Percentiles rank a stretch among this genome's conserved stretches.
Evolutionary conservation across 2,888 invertebrate genomes (phyloP).

Genomic region (Scaptomyza polygonia): DNA sequence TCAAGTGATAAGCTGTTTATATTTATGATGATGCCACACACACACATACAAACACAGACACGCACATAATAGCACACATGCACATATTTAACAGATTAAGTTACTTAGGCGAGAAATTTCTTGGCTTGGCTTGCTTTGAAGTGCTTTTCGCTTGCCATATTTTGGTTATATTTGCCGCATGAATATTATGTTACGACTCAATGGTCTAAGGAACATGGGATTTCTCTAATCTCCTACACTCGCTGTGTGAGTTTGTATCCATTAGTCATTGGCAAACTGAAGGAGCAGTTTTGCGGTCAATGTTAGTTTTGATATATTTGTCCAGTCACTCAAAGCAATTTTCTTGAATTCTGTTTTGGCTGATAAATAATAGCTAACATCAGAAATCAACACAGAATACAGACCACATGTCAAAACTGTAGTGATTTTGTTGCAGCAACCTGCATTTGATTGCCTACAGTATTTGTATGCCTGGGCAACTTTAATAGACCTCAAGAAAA

Average conservation of each 20-base stretch:
- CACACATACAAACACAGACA: no score
- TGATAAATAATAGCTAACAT: slow-evolving; percentile 54
- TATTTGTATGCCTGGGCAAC: slow-evolving; percentile 46
- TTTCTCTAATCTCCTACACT: neutral
- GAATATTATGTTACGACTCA: slow-evolving; percentile 74
- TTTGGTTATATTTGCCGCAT: slow-evolving; percentile 59
- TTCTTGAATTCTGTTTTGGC: neutral
- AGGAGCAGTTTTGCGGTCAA: slow-evolving; percentile 39
- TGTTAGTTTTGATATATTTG: slow-evolving; percentile 34
- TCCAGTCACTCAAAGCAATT: slow-evolving; percentile 10
- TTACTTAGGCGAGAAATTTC: slow-evolving; percentile 48
- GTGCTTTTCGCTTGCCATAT: slow-evolving; percentile 56
- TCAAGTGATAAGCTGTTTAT: slow-evolving; percentile 70
- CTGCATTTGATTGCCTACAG: slow-evolving; percentile 48
- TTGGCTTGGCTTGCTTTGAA: slow-evolving; percentile 47
- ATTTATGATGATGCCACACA: slow-evolving; percentile 57
- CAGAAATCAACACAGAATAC: slow-evolving; percentile 1
- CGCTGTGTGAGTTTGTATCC: slow-evolving; percentile 58
- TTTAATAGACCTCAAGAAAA: slow-evolving; percentile 32
- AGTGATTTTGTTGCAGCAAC: slow-evolving; percentile 22
- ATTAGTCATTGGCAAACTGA: slow-evolving; percentile 69
- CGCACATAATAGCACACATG: slow-evolving; percentile 15
- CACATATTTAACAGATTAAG: slow-evolving; percentile 51
- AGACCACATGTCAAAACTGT: neutral
- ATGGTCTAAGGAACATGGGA: slow-evolving; percentile 45